Percentiles rank a stretch among this genome's conserved stretches.
Conservation (phyloP, 1,140 invertebrate genomes). For the Thalassaphorura encarpata region DNA sequence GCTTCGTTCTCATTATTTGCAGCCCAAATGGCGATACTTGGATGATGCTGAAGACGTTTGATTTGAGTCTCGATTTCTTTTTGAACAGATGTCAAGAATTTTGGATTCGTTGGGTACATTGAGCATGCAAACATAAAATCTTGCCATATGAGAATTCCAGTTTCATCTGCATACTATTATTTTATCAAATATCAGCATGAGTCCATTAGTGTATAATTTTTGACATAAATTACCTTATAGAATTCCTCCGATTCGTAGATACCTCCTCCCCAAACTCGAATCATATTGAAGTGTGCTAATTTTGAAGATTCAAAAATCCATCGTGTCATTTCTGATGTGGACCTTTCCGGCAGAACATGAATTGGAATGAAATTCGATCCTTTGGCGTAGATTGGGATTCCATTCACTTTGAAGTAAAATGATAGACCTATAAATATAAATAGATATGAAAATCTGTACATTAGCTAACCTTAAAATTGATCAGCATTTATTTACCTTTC, state of each 20-base stretch:
- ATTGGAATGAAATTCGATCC: conserved; percentile 93
- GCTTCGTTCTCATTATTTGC: conserved; percentile 98
- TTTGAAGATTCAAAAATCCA: conserved; percentile 58
- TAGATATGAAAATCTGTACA: background rate
- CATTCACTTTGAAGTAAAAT: conserved; percentile 87
- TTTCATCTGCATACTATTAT: conserved; percentile 51
- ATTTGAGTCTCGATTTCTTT: conserved; percentile 77
- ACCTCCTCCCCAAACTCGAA: conserved; percentile 96
- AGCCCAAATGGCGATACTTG: conserved; percentile 79
- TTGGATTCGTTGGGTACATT: conserved; percentile 72
- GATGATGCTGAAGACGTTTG: conserved; percentile 71
- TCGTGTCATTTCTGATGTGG: conserved; percentile 43
- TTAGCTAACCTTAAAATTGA: too few species aligned
- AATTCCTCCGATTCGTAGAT: conserved; percentile 87
- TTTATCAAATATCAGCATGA: background rate
- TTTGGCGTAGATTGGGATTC: conserved; percentile 82
- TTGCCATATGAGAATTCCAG: conserved; percentile 79
- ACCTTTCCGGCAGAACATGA: conserved; percentile 70
- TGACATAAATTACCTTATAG: conserved; percentile 53
- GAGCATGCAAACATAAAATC: conserved; percentile 97
- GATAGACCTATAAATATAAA: conserved; percentile 51
- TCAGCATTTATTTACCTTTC: conserved; percentile 15
- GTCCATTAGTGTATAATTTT: background rate
- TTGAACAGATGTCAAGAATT: conserved; percentile 62
- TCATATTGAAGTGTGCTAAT: conserved; percentile 81